Percentiles rank a stretch among this genome's conserved stretches.
phyloP scores from a whole-genome alignment of 2,113 vertebrate species.

The Orientallactaga bullata region DNA sequence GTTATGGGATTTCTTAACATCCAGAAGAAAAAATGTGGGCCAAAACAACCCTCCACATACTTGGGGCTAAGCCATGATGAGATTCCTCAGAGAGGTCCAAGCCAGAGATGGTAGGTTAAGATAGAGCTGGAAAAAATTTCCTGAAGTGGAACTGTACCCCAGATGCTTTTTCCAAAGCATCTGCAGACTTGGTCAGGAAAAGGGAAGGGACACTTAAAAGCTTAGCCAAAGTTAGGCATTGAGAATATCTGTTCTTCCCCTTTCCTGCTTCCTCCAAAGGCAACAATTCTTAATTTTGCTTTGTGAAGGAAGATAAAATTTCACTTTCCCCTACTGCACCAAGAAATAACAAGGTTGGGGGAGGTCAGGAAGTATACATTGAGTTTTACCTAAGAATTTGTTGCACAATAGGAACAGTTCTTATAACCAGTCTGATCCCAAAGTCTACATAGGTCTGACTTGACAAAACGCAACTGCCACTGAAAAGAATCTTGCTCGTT shows the following conservation, averaged over 20 bases:
- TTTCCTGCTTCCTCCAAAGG: not conserved
- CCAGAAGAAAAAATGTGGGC: not conserved
- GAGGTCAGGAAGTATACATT: not conserved
- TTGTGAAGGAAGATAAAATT: not conserved
- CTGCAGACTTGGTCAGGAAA: not conserved
- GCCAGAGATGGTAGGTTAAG: not conserved
- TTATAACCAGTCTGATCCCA: not conserved
- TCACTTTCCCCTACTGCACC: not conserved
- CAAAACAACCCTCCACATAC: not conserved
- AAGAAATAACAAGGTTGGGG: not conserved
- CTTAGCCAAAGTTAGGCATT: not conserved
- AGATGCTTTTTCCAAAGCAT: not conserved
- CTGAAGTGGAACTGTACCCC: not conserved
- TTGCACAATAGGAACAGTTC: not conserved
- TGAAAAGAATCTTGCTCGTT: not conserved
- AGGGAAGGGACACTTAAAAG: not conserved
- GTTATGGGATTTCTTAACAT: slow-evolving; percentile 11
- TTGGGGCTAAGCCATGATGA: not conserved
- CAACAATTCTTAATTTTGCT: not conserved
- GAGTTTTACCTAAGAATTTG: not conserved
- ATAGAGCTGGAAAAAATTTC: not conserved
- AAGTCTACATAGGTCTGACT: not conserved
- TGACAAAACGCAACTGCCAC: not conserved
- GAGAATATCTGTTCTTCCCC: not conserved
- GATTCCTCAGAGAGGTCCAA: not conserved